A percentile compares a stretch with the other conserved stretches of the same genome.
Evolutionary conservation across 2,797 vertebrate species (phyloP).

Genomic region (Aselliscus stoliczkanus): DNA sequence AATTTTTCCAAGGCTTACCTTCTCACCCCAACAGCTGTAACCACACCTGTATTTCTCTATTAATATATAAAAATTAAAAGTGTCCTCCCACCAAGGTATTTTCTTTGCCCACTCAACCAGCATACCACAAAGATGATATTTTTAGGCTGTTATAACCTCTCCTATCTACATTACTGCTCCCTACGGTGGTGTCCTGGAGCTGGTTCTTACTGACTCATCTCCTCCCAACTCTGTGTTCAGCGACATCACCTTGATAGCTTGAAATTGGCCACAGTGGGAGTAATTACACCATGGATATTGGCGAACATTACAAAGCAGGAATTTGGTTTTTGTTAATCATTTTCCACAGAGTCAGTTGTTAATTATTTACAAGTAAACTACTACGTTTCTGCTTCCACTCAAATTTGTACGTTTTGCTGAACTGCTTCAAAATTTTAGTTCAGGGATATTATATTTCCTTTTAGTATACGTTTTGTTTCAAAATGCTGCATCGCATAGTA

Average conservation of each 20-base stretch:
- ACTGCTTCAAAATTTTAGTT: not conserved
- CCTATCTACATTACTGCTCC: not conserved
- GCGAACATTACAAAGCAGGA: not conserved
- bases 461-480: not conserved
- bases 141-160: not conserved
- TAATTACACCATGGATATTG: not conserved
- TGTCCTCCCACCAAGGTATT: not conserved
- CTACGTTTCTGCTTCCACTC: not conserved
- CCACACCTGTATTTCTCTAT: not conserved
- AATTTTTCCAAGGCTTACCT: not conserved
- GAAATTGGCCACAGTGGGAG: not conserved
- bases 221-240: not conserved
- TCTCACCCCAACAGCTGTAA: not conserved
- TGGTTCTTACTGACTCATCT: not conserved
- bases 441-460: not conserved
- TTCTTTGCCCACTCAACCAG: not conserved
- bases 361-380: not conserved
- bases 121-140: not conserved
- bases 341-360: not conserved
- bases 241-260: not conserved
- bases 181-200: not conserved
- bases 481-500: not conserved
- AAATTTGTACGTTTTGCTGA: not conserved
- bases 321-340: not conserved
- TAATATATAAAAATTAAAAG: not conserved